Evolutionary conservation across 2,888 invertebrate genomes (phyloP).

Genomic region (Rhagium mordax): DNA sequence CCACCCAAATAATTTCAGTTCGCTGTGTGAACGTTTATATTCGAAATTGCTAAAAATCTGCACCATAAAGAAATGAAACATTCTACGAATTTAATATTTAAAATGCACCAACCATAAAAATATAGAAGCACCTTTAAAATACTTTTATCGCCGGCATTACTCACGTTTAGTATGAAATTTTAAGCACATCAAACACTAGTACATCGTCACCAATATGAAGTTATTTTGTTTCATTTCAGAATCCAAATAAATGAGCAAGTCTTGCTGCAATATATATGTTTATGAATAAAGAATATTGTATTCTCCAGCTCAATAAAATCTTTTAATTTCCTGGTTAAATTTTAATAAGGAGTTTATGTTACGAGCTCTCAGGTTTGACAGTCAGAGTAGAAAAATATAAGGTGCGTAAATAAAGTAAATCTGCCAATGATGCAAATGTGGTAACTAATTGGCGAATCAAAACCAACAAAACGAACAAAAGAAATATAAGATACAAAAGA

Average conservation of each 20-base stretch:
- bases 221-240: neutral
- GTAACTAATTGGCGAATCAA: too few relatives aligned
- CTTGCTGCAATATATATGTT: neutral
- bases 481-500: too few relatives aligned
- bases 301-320: neutral
- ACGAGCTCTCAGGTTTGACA: neutral
- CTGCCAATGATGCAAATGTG: too few relatives aligned
- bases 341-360: neutral
- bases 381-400: neutral
- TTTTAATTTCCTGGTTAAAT: neutral
- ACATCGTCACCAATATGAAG: neutral
- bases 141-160: neutral
- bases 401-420: neutral
- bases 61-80: neutral
- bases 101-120: neutral
- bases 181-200: neutral
- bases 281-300: neutral
- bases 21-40: too few relatives aligned
- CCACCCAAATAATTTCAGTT: too few relatives aligned
- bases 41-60: neutral
- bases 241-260: neutral
- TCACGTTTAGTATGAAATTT: neutral
- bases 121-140: neutral
- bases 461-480: too few relatives aligned
- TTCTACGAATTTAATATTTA: neutral